Evolutionary conservation across 2,888 invertebrate species (phyloP), one percentile per base, ranked within the genome.

Genomic region (Dasypogon diadema): DNA sequence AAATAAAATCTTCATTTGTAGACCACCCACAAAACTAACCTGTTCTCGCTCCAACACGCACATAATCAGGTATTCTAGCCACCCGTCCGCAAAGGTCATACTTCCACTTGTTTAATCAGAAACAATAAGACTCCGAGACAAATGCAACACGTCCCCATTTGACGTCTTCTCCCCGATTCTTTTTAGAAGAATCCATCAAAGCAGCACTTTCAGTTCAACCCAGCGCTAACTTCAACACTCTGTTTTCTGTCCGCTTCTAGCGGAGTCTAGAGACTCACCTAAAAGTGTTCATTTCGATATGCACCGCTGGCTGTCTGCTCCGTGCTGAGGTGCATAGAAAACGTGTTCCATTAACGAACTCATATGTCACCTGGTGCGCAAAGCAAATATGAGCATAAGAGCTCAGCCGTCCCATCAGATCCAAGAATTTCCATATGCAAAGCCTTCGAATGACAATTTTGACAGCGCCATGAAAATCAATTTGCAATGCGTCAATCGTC

Each of bases 401-500:
- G 26, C 26, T 2, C 10, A 54, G 70, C 22, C 30, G 30, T 21
- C 12, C 70, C 54, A 70, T 70, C 34, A 30, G 24, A 21, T 34
- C 6, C 70, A 24, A 22, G 54, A 10, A 70, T 72, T 75, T 63
- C 51, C 16, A 65, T 37, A 42, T 48, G 73, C 73, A 46, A 68
- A 51, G 51, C 54, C 65, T 22, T 60, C 74, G 76, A 75, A 79
- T 79, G 79, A 79, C 79, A 79, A 78, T 81, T 81, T 81, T 82
- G 82, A 82, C 81, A 82, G 80, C 80, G 80, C 81, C 83, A 82
- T 82, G 82, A 81, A 82, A 83, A 83, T 82, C 82, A 83, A 83
- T 83, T 83, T 83, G 83, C 82, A 82, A 82, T 81, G 81, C 80
- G 82, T 83, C 83, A 82, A 82, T 82, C 81, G 30, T 54, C 34